Evolutionary conservation across 2,113 vertebrate species (phyloP), one percentile per base, ranked within the genome.

Genomic region (Scartelaos histophorus): DNA sequence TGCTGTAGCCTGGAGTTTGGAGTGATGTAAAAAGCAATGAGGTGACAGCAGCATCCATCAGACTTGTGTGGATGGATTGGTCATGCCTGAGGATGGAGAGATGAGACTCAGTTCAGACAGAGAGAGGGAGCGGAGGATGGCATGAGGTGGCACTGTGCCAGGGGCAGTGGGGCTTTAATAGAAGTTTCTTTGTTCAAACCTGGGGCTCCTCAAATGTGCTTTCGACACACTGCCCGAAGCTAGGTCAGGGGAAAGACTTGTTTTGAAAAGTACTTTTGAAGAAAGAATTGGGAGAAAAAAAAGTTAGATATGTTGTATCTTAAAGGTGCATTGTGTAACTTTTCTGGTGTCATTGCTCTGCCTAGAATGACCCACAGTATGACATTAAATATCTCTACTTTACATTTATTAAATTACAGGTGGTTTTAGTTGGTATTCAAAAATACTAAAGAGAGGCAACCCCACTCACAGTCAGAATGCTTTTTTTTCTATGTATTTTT

Each of bases 61-160:
- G 56, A 68, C 58, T 51, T 82, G 73, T 74, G 71, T 67, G 66
- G 73, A 67, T 82, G 86, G 82, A 86, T 75, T 77, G 49, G 75
- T 88, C 78, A 84, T 61, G 73, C 79, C 77, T 79, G 73, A 34
- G 69, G 77, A 77, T 54, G 70, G 19, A 43, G 82, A 69, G 76
- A 74, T 71, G 57, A 76, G 72, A 80, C 80, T 80, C 79, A 80
- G 60, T 70, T 73, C 47, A 61, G 64, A 29, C 80, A 70, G 17
- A 35, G 13, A 72, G 68, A 17, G 51, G 22, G 67, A 29, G 29
- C 29, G 29, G 29, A 4, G 29, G 56, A 46, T 43, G 43, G 53
- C 35, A 51, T 0, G 61, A 64, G 0, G 47, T 73, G 71, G 49
- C 73, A 67, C 35, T 5, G 16, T 66, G 73, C 46, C 66, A 69